Evolutionary conservation across 1,140 invertebrate genomes (phyloP).

Genomic region (Tetraneura akinire): DNA sequence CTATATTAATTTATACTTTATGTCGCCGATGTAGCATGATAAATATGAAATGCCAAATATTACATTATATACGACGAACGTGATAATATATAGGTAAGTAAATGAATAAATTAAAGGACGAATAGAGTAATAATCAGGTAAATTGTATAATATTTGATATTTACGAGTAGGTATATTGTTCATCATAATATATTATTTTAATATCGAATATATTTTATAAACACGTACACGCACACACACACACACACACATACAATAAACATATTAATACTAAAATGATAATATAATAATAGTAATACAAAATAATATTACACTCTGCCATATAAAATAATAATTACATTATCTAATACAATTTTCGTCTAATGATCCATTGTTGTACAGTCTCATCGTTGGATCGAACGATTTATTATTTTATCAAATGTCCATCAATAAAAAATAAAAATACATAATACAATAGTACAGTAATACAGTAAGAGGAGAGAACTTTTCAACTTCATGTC

Average conservation of each 20-base stretch:
- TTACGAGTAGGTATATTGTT: no score
- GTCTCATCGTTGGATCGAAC: constrained; percentile 34
- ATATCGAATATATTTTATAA: background rate
- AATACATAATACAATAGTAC: background rate
- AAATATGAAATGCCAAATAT: no score
- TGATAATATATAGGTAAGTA: background rate
- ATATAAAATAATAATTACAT: constrained; percentile 22
- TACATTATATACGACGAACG: no score
- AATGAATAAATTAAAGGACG: background rate
- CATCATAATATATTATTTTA: background rate
- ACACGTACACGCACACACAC: background rate
- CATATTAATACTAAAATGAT: constrained; percentile 40
- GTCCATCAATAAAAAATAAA: constrained; percentile 4
- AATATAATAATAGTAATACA: constrained; percentile 10
- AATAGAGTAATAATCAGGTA: background rate
- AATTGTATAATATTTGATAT: background rate
- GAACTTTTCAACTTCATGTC: constrained; percentile 9
- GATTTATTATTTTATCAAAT: constrained; percentile 12
- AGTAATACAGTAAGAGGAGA: background rate
- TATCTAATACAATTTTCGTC: constrained; percentile 14
- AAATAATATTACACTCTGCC: background rate
- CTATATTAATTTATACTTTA: no score
- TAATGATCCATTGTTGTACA: constrained; percentile 41
- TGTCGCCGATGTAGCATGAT: no score
- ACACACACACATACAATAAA: constrained; percentile 7